These are phyloP conservation scores for Dichetophora obliterata DNA, from an alignment of 2,888 invertebrate genomes.

Conservation along the genomic window DNA sequence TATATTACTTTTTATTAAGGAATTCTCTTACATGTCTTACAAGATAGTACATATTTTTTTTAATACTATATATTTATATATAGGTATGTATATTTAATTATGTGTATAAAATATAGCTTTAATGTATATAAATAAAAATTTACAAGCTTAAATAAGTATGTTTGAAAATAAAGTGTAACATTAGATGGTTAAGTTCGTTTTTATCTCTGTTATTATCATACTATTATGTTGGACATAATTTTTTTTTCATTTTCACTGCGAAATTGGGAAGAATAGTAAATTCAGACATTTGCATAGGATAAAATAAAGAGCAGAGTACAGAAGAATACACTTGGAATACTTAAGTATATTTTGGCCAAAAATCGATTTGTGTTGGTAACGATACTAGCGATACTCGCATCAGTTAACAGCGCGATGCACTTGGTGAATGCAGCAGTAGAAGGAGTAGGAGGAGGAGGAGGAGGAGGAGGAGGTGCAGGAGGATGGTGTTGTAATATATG, in stretches of 20 bases:
- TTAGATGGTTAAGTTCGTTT: background rate
- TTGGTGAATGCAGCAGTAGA: too few species aligned
- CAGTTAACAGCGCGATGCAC: too few species aligned
- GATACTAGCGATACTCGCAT: background rate
- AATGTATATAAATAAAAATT: slow-evolving; percentile 31
- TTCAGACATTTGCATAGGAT: too few species aligned
- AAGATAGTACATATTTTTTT: slow-evolving; percentile 8
- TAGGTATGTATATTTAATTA: slow-evolving; percentile 6
- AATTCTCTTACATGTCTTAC: slow-evolving; percentile 21
- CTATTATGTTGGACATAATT: background rate
- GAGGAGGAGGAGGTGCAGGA: too few species aligned
- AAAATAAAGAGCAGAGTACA: background rate
- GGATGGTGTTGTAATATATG: background rate
- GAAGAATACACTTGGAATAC: background rate
- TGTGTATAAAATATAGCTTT: slow-evolving; percentile 7
- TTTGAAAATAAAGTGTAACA: background rate
- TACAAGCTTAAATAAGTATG: slow-evolving; percentile 32
- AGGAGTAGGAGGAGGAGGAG: too few species aligned
- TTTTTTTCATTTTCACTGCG: background rate
- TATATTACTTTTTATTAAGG: slow-evolving; percentile 38
- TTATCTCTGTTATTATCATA: background rate
- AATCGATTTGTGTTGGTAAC: background rate
- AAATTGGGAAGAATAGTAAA: too few species aligned
- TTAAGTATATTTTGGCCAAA: background rate
- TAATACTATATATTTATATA: slow-evolving; percentile 5